Evolutionary conservation across 1,140 invertebrate species (phyloP), one percentile per base, ranked within the genome.

Genomic region (Proctacanthus coquilletti): DNA sequence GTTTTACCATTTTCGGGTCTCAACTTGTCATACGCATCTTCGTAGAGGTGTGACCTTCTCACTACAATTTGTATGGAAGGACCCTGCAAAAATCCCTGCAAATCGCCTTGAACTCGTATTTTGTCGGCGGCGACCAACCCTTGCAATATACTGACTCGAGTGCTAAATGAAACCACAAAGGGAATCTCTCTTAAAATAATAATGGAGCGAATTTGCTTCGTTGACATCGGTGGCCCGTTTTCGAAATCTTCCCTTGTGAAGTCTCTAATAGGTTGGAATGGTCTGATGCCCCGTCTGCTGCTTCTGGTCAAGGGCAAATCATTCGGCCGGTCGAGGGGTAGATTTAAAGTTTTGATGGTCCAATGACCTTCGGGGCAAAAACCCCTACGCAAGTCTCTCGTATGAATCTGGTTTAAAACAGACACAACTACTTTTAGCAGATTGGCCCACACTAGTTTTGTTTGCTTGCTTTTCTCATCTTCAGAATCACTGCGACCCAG

Each of bases 21-120:
- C 1, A 97, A 62, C 61, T 93, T 93, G 19, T 93, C 88, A 61
- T 91, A 96, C 0, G 93, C 88, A 66, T 98, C 94, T 64, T 98
- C 94, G 60, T 98, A 98, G 0, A 98, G 67, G 64, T 93, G 91
- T 49, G 84, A 85, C 38, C 94, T 68, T 34, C 93, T 66, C 3
- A 96, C 82, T 13, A 76, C 75, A 2, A 95, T 72, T 45, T 77
- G 72, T 38, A 91, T 86, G 17, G 71, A 69, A 0, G 80, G 74
- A 0, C 80, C 80, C 41, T 77, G 74, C 44, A 83, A 66, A 51
- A 85, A 84, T 39, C 80, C 73, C 2, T 72, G 66, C 18, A 75
- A 50, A 38, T 81, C 74, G 9, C 76, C 75, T 56, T 86, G 83
- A 46, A 56, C 51, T 11, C 63, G 62, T 40, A 65, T 51, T 38